Evolutionary conservation across 1,140 invertebrate species (phyloP).

Genomic region (Trichonephila clavipes): DNA sequence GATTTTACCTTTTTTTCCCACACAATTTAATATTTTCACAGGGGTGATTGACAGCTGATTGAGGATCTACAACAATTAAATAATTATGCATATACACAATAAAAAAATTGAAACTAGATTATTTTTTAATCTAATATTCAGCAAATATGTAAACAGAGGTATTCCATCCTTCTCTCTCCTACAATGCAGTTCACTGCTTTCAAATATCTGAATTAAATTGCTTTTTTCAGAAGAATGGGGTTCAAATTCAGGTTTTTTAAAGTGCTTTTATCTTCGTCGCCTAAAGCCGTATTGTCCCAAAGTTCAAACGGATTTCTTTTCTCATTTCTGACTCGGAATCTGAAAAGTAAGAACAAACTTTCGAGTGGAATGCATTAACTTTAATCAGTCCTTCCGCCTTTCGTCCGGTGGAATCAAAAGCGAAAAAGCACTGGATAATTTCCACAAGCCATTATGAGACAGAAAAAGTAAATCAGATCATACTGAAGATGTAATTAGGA

Average conservation of each 20-base stretch:
- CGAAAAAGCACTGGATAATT: not conserved
- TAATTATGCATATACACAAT: too few species aligned
- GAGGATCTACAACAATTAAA: too few species aligned
- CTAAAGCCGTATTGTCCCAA: not conserved
- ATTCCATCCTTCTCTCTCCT: too few species aligned
- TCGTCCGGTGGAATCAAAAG: not conserved
- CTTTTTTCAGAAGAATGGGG: not conserved
- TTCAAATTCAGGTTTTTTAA: not conserved
- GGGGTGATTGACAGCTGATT: too few species aligned
- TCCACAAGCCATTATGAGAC: not conserved
- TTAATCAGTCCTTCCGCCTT: not conserved
- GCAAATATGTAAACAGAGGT: too few species aligned
- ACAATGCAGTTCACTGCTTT: too few species aligned
- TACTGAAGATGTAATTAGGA: not conserved
- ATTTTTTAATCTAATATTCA: too few species aligned
- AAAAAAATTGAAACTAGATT: too few species aligned
- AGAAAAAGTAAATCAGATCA: not conserved
- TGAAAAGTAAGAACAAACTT: constrained; percentile 32
- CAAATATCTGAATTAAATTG: too few species aligned
- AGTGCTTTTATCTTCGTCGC: not conserved
- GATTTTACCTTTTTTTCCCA: too few species aligned
- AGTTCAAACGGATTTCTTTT: not conserved
- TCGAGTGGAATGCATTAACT: constrained; percentile 48
- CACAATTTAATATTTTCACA: too few species aligned
- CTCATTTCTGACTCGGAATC: not conserved